Evolutionary conservation across 2,797 vertebrate genomes (phyloP), one percentile per base, ranked within the genome.

Genomic region (Morelia viridis): DNA sequence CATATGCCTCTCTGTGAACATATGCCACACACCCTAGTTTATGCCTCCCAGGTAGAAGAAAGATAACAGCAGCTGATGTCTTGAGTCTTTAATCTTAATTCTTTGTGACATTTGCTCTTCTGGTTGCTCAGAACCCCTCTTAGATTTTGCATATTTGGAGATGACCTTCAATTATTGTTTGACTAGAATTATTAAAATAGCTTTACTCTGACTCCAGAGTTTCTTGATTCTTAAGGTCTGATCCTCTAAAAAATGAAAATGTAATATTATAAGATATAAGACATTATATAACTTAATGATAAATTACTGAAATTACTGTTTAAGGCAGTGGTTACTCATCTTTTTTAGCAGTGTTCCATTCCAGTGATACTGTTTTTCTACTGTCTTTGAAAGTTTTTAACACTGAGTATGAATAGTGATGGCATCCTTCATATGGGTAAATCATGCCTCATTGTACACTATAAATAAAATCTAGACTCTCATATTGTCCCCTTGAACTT

Each of bases 131-230:
- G 61, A 65, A 85, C 61, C 91, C 57, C 35, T 84, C 35, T 64
- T 93, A 53, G 60, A 90, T 94, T 94, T 92, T 93, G 64, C 92
- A 91, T 24, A 19, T 86, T 94, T 84, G 8, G 13, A 56, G 91
- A 0, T 1, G 53, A 26, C 76, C 93, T 94, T 84, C 90, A 46
- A 93, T 68, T 91, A 76, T 92, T 64, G 90, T 58, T 57, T 95
- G 93, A 91, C 31, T 46, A 57, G 83, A 88, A 41, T n/a, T 90
- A 56, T 58, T 65, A 93, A 93, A 93, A 68, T 93, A 62, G 65
- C 41, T 96, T 96, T 94, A 89, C 91, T 92, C 91, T 90, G 53
- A 93, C 95, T 90, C 71, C 87, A 92, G 89, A 94, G 93, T 94
- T 95, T 95, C 92, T 92, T 87, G 76, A 88, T 87, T 89, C 91